Conservation (phyloP, 2,888 invertebrate species). For the Folsomia manolachei region DNA sequence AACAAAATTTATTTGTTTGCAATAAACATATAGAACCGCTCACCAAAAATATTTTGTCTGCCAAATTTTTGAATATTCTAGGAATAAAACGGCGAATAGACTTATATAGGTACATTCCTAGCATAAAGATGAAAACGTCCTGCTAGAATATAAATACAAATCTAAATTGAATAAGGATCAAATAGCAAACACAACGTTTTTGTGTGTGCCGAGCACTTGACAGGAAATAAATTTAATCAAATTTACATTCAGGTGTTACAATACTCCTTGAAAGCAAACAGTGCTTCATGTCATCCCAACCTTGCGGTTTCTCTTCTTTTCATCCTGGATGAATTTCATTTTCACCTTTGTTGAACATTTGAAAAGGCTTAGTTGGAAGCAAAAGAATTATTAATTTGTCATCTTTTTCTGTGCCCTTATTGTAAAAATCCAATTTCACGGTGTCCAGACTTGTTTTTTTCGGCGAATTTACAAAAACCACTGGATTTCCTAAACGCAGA, state of each 20-base stretch:
- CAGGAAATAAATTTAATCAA: slow-evolving; percentile 6
- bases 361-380: not conserved
- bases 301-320: not conserved
- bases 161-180: not conserved
- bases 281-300: not conserved
- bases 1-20: too few relatives aligned
- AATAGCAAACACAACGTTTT: not conserved
- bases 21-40: too few relatives aligned
- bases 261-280: not conserved
- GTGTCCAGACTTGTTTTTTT: too few relatives aligned
- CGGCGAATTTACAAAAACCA: too few relatives aligned
- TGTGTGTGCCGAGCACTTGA: not conserved
- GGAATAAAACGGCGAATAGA: too few relatives aligned
- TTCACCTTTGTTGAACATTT: not conserved
- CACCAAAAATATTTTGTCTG: too few relatives aligned
- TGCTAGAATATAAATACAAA: not conserved
- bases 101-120: too few relatives aligned
- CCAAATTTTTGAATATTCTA: too few relatives aligned
- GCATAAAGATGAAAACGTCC: too few relatives aligned
- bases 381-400: not conserved
- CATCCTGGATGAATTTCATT: not conserved
- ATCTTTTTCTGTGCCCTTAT: not conserved
- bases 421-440: not conserved
- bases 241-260: not conserved
- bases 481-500: too few relatives aligned